A percentile compares a stretch with the other conserved stretches of the same genome.
Conservation (phyloP, 2,113 vertebrate genomes). For the Oreochromis aureus region DNA sequence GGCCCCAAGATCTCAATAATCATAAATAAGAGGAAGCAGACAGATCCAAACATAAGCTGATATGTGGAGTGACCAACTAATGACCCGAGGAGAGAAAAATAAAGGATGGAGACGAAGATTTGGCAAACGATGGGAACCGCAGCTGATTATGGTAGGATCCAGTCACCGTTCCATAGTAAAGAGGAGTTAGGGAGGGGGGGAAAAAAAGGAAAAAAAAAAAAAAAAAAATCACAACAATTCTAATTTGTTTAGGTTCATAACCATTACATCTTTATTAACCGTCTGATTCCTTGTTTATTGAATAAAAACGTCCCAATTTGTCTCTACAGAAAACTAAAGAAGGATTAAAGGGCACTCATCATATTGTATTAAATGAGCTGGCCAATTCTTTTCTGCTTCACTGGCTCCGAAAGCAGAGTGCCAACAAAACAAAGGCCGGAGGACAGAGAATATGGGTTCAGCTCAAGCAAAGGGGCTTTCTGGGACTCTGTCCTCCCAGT, state of each 20-base stretch:
- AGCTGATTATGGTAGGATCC: not conserved
- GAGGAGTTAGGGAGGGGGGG: not conserved
- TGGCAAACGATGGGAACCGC: not conserved
- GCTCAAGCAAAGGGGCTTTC: conserved; percentile 16
- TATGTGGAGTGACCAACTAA: not conserved
- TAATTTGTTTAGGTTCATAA: not conserved
- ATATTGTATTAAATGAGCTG: not conserved
- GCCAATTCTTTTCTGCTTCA: conserved; percentile 1
- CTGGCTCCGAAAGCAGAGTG: not conserved
- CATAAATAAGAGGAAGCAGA: conserved; percentile 16
- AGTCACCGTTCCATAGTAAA: not conserved
- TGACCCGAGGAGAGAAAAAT: not conserved
- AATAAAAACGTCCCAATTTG: not conserved
- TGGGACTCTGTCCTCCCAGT: conserved; percentile 16
- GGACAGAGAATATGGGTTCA: conserved; percentile 21
- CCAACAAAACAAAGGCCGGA: conserved; percentile 2
- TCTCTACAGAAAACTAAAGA: not conserved
- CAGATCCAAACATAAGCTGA: not conserved
- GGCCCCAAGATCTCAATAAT: not conserved
- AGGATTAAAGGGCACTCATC: not conserved
- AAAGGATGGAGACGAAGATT: not conserved
- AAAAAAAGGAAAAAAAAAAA: too few species aligned
- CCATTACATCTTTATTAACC: not conserved
- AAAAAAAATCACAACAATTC: not conserved
- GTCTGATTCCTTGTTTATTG: not conserved